phyloP scores from a whole-genome alignment of 2,888 invertebrate species.

The Helicoverpa assulta region DNA sequence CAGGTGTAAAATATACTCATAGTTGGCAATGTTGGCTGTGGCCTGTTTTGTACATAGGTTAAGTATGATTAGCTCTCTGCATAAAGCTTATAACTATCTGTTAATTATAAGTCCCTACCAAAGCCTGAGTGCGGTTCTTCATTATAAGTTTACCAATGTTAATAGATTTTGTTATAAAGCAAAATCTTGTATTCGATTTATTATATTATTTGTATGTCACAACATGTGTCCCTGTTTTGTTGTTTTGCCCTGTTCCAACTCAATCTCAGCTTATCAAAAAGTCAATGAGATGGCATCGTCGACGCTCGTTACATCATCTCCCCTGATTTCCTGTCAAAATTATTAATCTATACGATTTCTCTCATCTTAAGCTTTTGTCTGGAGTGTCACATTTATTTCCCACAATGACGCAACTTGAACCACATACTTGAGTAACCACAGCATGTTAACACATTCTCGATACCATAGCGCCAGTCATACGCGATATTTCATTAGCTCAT shows the following conservation, averaged over 20 bases:
- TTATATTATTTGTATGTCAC: constrained; percentile 20
- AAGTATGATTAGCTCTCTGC: too few species aligned
- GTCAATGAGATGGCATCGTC: constrained; percentile 49
- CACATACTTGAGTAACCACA: constrained; percentile 47
- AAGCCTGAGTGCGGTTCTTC: background rate
- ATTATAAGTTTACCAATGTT: background rate
- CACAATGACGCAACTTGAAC: constrained; percentile 59
- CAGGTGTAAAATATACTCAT: background rate
- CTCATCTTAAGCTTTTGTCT: constrained; percentile 56
- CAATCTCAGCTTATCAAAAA: constrained; percentile 62
- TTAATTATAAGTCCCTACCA: background rate
- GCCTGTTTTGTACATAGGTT: background rate
- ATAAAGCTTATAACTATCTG: too few species aligned
- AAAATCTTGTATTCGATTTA: constrained; percentile 25
- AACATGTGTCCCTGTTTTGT: constrained; percentile 44
- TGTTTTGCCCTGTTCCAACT: constrained; percentile 45
- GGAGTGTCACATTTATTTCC: constrained; percentile 56
- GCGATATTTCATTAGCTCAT: constrained; percentile 63
- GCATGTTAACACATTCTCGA: constrained; percentile 48
- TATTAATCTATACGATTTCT: constrained; percentile 65
- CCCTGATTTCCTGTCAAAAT: constrained; percentile 61
- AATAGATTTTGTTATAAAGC: constrained; percentile 7
- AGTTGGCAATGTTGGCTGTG: background rate
- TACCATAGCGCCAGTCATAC: constrained; percentile 31
- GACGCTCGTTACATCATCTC: constrained; percentile 57